A percentile compares a stretch with the other conserved stretches of the same genome.
Evolutionary conservation across 2,113 vertebrate species (phyloP).

Genomic region (Heliornis fulica): DNA sequence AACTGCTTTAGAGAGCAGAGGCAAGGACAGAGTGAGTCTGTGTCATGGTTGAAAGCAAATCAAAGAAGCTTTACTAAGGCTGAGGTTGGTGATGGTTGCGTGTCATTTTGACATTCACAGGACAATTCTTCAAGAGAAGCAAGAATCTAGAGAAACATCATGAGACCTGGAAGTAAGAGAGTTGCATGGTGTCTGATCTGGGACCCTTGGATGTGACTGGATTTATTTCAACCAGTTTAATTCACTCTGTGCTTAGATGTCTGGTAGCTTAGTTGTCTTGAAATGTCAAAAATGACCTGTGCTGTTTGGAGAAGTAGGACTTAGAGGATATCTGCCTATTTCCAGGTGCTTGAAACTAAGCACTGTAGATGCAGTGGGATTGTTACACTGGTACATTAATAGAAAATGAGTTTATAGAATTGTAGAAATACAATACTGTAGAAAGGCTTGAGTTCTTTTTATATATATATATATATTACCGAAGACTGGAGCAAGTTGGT

Average conservation of each 20-base stretch:
- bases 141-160: background rate
- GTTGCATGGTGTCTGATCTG: background rate
- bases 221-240: background rate
- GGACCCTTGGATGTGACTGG: background rate
- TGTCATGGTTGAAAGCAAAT: constrained; percentile 58
- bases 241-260: background rate
- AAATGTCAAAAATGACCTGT: background rate
- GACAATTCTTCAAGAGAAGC: background rate
- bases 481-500: background rate
- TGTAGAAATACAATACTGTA: background rate
- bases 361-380: background rate
- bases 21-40: constrained; percentile 54
- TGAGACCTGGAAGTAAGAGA: background rate
- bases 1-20: constrained; percentile 53
- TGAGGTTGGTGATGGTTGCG: background rate
- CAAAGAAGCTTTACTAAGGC: constrained; percentile 31
- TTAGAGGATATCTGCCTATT: background rate
- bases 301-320: background rate
- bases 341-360: background rate
- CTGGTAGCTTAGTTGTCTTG: background rate
- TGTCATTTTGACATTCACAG: background rate
- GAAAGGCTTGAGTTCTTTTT: background rate
- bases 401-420: background rate
- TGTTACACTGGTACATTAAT: background rate
- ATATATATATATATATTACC: background rate